Evolutionary conservation across 2,113 vertebrate species (phyloP), one percentile per base, ranked within the genome.

Genomic region (Aegotheles bennettii): DNA sequence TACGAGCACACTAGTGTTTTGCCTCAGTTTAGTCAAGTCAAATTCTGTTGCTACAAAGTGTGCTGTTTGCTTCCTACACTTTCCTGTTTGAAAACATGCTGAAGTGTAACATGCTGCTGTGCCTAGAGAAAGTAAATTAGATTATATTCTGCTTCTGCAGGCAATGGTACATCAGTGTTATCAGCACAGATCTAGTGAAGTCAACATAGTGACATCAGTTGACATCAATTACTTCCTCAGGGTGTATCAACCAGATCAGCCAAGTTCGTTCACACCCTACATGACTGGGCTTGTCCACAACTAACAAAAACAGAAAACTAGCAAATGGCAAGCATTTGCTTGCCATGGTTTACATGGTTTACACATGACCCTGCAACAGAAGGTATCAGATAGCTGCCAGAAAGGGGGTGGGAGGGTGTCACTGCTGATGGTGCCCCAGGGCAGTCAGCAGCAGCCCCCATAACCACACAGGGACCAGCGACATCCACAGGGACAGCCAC

Each of bases 401-500:
- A 48, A 76, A 89, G 78, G 64, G 31, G 53, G 43, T 28, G 29
- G 16, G 10, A 10, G 18, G 21, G 20, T n/a, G n/a, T 38, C 60
- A 43, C 11, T 21, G 38, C 36, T 26, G 31, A 15, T 8, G 50
- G 54, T 1, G 0, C 7, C 42, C 69, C 36, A 51, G 11, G 2
- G 21, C 76, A 64, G 33, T 29, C 36, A 68, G 71, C 57, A 51
- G 57, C 56, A 85, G 60, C 7, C 10, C 60, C 60, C 11, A 8
- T 38, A 15, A 12, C 16, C 0, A 0, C 1, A 0, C 1, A 2
- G 50, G 59, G 19, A 59, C 21, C 68, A 61, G 33, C 1, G 2
- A 26, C 68, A 60, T 6, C 13, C 60, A 43, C 63, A 56, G 36
- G 31, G 42, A 64, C 0, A 0, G 73, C 26, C 56, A 42, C 51